Base-by-base conservation (phyloP, 2,888 invertebrate species). In the Euphydryas editha region DNA sequence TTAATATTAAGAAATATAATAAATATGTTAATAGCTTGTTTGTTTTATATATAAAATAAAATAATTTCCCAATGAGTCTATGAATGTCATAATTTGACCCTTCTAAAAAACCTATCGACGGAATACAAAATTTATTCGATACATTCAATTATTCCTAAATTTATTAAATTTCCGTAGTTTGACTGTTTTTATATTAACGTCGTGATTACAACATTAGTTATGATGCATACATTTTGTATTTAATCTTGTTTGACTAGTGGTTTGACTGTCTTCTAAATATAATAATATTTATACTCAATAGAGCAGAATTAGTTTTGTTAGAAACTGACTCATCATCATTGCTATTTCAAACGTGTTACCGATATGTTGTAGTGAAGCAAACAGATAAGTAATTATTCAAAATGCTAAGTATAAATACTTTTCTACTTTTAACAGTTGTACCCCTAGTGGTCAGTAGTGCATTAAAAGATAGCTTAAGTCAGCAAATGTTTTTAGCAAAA, bases 231-330 rank as follows among this genome's bases (percentile, higher is more conserved):
- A 66, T 61, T 67, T 59, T 60, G 59, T 68, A 68, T n/a, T n/a
- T 24, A 51, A 77, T 83, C 85, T 86, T 76, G 89, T 85, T 85
- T 80, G 84, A 87, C 87, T 76, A 80, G 86, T 87, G 78, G 78
- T 81, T 82, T 81, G 75, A 82, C 80, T 82, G 79, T 74, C 74
- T 80, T 79, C 68, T 70, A 73, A 75, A 69, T 67, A 65, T 67
- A 68, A 65, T 8, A 30, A 30, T 30, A 30, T 30, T 30, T 30
- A 30, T 30, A 30, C 30, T 30, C 30, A 30, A 30, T 65, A 63
- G 39, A 37, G 44, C 62, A 66, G 62, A 78, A 82, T 78, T 75
- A 72, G 73, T 71, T 72, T 70, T 76, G 73, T 75, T 75, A 75
- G 67, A 67, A 75, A 76, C 78, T 83, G 81, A 85, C 73, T 85